Evolutionary conservation across 1,140 invertebrate species (phyloP).

Genomic region (Cydia splendana): DNA sequence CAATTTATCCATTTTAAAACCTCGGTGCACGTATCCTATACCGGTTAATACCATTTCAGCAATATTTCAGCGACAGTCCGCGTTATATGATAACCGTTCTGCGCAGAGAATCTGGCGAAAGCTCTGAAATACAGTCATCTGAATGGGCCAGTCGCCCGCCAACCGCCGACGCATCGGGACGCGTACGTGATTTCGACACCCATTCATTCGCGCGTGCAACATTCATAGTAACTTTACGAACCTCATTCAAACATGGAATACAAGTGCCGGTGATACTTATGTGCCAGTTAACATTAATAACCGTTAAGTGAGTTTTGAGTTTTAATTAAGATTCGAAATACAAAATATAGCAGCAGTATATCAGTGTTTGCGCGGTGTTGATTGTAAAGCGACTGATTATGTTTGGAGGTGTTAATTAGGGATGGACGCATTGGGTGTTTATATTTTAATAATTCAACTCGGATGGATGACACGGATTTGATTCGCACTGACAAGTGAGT

Average conservation of each 20-base stretch:
- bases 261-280: not conserved
- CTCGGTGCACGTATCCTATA: conserved; percentile 12
- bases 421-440: conserved; percentile 22
- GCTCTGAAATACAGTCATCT: conserved; percentile 33
- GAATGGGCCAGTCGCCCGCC: conserved; percentile 29
- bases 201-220: conserved; percentile 25
- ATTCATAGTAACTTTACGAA: conserved; percentile 6
- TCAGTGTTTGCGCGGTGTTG: conserved; percentile 10
- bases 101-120: conserved; percentile 32
- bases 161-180: not conserved
- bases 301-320: conserved; percentile 12
- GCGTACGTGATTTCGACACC: not conserved
- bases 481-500: not conserved
- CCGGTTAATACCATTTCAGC: conserved; percentile 19
- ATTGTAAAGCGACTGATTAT: conserved; percentile 24
- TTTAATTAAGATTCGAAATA: not conserved
- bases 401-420: conserved; percentile 6
- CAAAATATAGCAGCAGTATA: not conserved
- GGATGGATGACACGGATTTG: not conserved
- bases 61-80: conserved; percentile 31
- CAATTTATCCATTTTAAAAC: not conserved
- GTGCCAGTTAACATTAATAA: conserved; percentile 12
- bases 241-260: conserved; percentile 4
- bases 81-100: conserved; percentile 28
- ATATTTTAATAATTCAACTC: not conserved